Evolutionary conservation across 2,888 invertebrate genomes (phyloP), one percentile per base, ranked within the genome.

Genomic region (Lysandra bellargus): DNA sequence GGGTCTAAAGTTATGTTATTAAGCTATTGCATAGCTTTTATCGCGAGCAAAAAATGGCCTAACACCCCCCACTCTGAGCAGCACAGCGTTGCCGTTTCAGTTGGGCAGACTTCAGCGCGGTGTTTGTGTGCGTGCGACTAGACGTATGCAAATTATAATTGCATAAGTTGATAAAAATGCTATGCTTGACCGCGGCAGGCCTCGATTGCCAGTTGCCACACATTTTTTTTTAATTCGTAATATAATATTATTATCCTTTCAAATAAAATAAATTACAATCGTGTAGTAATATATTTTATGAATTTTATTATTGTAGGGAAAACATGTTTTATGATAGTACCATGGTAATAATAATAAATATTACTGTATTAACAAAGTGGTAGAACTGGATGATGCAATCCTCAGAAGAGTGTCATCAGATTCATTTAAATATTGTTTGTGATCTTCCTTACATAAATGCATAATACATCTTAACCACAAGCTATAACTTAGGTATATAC

Each of bases 321-420:
- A 44, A 75, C 9, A 6, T 9, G 44, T n/a, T n/a, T 23, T 49
- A 12, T 49, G 23, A 44, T 5, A 40, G 44, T 44, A 44, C 17
- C 57, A 79, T 79, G 40, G n/a, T 53, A 74, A 37, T 74, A 73
- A 17, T 53, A 44, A 73, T 78, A 78, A 78, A 33, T 60, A 61
- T 79, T 30, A 33, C 4, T 4, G 12, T 30, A 14, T 75, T 12
- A 30, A 53, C 49, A 49, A 17, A 17, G 6, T 44, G 9, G 76
- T 33, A 17, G 12, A 78, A 80, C 82, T 82, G 85, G 86, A 83
- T 92, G 93, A 93, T 91, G 93, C 90, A 93, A 93, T 82, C 86
- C 79, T 81, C 79, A 81, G 80, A 80, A 76, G 81, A 84, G 83
- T 91, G 88, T 84, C 88, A 87, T 88, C 90, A 92, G 85, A 83